phyloP scores from a whole-genome alignment of 2,113 vertebrate genomes.

The Herpailurus yagouaroundi region DNA sequence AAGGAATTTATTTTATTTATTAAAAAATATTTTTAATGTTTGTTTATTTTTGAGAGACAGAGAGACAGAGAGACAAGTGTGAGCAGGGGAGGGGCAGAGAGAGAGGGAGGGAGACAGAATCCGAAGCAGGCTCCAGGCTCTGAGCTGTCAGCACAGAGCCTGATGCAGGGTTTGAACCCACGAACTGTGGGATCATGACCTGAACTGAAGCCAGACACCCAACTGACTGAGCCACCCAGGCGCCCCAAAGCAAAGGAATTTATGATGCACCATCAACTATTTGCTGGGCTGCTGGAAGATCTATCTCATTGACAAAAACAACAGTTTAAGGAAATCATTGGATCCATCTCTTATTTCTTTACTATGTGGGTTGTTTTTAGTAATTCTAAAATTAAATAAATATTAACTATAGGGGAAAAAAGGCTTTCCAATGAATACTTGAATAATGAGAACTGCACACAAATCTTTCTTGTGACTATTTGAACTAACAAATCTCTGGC shows the following conservation, averaged over 20 bases:
- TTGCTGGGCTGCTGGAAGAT: conserved; percentile 35
- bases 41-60: too few species aligned
- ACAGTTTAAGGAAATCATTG: not conserved
- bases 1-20: too few species aligned
- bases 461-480: conserved; percentile 1
- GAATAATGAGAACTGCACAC: not conserved
- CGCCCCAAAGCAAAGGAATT: conserved; percentile 14
- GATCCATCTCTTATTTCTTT: not conserved
- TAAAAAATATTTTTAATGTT: too few species aligned
- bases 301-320: conserved; percentile 18
- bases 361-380: not conserved
- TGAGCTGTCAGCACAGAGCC: too few species aligned
- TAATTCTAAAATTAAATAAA: conserved; percentile 24
- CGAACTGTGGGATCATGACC: too few species aligned
- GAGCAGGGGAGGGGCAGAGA: too few species aligned
- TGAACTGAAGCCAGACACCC: too few species aligned
- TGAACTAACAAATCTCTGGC: not conserved
- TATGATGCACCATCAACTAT: not conserved
- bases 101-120: too few species aligned
- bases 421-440: not conserved
- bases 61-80: too few species aligned
- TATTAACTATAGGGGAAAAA: not conserved
- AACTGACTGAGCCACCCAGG: too few species aligned
- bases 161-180: too few species aligned
- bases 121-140: too few species aligned